Percentiles rank a stretch among this genome's conserved stretches.
phyloP scores from a whole-genome alignment of 2,888 invertebrate genomes.

The Miltochrista miniata region DNA sequence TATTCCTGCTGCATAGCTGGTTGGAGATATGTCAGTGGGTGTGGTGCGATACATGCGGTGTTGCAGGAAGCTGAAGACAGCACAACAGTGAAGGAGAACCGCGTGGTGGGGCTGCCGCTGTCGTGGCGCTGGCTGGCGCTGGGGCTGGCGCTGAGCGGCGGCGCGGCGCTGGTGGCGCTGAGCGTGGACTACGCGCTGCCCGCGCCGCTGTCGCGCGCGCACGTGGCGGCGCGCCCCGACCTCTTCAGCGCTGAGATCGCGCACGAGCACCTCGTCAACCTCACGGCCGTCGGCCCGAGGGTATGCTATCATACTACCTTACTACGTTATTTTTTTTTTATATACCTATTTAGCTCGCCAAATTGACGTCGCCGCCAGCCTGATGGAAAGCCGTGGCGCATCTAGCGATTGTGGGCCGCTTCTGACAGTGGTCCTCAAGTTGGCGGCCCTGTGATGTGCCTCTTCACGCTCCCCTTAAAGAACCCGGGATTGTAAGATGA shows the following conservation, averaged over 20 bases:
- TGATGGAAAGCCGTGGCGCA: too few relatives aligned
- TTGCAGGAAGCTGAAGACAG: constrained; percentile 15
- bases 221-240: constrained; percentile 31
- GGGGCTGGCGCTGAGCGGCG: constrained; percentile 77
- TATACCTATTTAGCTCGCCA: too few relatives aligned
- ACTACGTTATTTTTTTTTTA: too few relatives aligned
- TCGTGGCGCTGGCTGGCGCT: constrained; percentile 71
- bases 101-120: constrained; percentile 38
- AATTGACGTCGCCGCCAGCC: too few relatives aligned
- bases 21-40: too few relatives aligned
- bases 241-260: constrained; percentile 84
- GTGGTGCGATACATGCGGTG: background rate
- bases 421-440: too few relatives aligned
- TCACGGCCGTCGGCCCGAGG: constrained; percentile 85
- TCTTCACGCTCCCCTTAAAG: too few relatives aligned
- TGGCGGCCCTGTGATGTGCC: too few relatives aligned
- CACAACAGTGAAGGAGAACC: constrained; percentile 55
- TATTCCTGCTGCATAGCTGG: too few relatives aligned
- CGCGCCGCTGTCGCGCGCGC: constrained; percentile 59
- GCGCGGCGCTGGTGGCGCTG: constrained; percentile 81
- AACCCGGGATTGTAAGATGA: too few relatives aligned
- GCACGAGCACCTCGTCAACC: constrained; percentile 84
- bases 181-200: constrained; percentile 84
- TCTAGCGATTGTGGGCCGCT: too few relatives aligned
- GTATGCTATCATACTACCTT: constrained; percentile 37